Evolutionary conservation across 2,113 vertebrate genomes (phyloP).

Genomic region (Lepus americanus): DNA sequence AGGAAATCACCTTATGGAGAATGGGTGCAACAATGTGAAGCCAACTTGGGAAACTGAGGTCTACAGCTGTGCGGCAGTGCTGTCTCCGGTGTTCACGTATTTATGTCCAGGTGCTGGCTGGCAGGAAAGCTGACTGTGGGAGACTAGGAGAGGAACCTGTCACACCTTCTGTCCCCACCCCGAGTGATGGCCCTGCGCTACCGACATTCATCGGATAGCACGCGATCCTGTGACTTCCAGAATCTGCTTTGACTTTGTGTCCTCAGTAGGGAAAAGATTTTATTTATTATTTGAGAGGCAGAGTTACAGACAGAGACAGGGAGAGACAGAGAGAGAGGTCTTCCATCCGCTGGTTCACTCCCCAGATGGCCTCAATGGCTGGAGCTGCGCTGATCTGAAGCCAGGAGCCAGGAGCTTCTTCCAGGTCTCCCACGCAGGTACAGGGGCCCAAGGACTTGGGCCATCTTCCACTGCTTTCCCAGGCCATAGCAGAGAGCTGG

Average conservation of each 20-base stretch:
- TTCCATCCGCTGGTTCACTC: too few relatives aligned
- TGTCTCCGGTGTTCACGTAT: background rate
- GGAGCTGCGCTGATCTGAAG: too few relatives aligned
- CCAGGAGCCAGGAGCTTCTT: too few relatives aligned
- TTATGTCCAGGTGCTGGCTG: background rate
- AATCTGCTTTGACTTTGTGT: background rate
- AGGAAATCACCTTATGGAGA: background rate
- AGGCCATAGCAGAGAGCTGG: too few relatives aligned
- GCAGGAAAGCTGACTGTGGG: background rate
- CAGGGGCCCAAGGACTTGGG: too few relatives aligned
- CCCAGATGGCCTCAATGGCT: too few relatives aligned
- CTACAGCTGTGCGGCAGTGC: background rate
- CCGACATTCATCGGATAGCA: too few relatives aligned
- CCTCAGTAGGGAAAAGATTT: background rate
- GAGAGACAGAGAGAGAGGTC: too few relatives aligned
- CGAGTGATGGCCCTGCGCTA: background rate
- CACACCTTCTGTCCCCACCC: background rate
- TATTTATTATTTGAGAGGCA: too few relatives aligned
- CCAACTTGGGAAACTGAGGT: background rate
- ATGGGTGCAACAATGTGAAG: background rate
- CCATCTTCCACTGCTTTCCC: too few relatives aligned
- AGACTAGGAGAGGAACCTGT: background rate
- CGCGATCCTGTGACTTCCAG: background rate
- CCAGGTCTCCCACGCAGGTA: too few relatives aligned
- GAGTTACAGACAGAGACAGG: too few relatives aligned